Percentiles rank a stretch among this genome's conserved stretches.
phyloP scores from a whole-genome alignment of 1,140 invertebrate species.

The Leptopilina boulardi region DNA sequence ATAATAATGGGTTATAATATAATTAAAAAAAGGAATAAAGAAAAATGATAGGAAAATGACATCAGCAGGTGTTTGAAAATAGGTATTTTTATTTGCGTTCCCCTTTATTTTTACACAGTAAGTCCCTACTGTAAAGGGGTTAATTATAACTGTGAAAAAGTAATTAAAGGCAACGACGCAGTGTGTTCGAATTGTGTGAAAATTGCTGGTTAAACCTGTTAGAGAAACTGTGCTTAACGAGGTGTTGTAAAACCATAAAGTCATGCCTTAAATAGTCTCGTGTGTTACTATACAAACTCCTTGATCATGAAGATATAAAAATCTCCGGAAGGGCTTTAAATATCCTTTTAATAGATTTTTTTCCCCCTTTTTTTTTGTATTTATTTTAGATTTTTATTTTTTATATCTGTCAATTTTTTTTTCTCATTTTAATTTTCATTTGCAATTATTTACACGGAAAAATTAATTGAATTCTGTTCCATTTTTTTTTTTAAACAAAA shows the following conservation, averaged over 20 bases:
- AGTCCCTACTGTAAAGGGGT: conserved; percentile 20
- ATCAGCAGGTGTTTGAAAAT: background rate
- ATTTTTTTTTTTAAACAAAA: no score
- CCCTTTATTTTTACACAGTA: background rate
- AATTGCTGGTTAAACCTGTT: background rate
- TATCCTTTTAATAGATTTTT: background rate
- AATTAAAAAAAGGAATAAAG: background rate
- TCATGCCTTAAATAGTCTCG: conserved; percentile 17
- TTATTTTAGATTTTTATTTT: background rate
- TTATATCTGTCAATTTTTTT: background rate
- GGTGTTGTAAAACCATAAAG: conserved; percentile 12
- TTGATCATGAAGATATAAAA: background rate
- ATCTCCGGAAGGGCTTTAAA: conserved; percentile 17
- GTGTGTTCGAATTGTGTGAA: conserved; percentile 19
- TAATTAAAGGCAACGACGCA: conserved; percentile 34
- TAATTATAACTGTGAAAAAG: conserved; percentile 40
- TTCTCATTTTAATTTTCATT: background rate
- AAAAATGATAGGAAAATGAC: background rate
- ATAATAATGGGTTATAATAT: no score
- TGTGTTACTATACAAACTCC: background rate
- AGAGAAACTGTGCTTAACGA: conserved; percentile 12
- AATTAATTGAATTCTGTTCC: no score
- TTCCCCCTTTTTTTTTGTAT: background rate
- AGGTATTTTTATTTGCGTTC: background rate
- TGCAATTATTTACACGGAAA: no score